These are phyloP conservation scores for Caenorhabditis zanzibari DNA, from an alignment of 2,888 invertebrate species.

Conservation along the genomic window DNA sequence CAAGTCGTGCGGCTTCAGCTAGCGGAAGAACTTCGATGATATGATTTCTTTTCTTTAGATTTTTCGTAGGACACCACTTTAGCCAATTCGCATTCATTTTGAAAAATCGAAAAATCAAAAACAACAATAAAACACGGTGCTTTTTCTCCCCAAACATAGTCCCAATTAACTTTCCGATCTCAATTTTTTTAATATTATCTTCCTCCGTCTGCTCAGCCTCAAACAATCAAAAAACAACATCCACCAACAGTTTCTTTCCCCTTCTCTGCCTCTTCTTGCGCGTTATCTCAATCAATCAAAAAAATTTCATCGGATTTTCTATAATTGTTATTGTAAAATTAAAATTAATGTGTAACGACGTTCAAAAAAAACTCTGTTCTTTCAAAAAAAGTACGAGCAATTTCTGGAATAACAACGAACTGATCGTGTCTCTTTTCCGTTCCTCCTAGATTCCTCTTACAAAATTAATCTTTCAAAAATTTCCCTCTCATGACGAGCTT, in stretches of 20 bases:
- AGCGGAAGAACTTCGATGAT: constrained; percentile 63
- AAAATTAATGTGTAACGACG: constrained; percentile 24
- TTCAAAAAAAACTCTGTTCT: constrained; percentile 16
- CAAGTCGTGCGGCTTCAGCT: constrained; percentile 67
- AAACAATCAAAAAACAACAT: constrained; percentile 18
- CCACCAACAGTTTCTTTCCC: constrained; percentile 9
- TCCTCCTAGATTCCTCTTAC: background rate
- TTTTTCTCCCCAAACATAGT: constrained; percentile 31
- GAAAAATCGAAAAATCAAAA: constrained; percentile 23
- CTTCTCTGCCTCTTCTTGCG: constrained; percentile 53
- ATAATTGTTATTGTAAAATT: background rate
- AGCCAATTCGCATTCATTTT: background rate
- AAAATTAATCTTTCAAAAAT: background rate
- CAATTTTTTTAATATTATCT: background rate
- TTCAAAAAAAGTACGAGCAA: constrained; percentile 41
- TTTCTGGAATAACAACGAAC: constrained; percentile 41
- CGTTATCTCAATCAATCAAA: constrained; percentile 22
- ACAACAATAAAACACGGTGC: constrained; percentile 21
- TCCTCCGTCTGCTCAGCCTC: constrained; percentile 16
- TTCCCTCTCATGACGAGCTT: constrained; percentile 22
- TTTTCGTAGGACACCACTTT: background rate
- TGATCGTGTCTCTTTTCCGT: constrained; percentile 1
- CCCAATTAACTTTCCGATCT: constrained; percentile 10
- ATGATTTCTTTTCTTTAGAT: constrained; percentile 10
- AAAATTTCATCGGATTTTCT: background rate